These are phyloP conservation scores for Stichopus chloronotus DNA, from an alignment of 35 echinoderm and acorn worm species.

Conservation along the genomic window DNA sequence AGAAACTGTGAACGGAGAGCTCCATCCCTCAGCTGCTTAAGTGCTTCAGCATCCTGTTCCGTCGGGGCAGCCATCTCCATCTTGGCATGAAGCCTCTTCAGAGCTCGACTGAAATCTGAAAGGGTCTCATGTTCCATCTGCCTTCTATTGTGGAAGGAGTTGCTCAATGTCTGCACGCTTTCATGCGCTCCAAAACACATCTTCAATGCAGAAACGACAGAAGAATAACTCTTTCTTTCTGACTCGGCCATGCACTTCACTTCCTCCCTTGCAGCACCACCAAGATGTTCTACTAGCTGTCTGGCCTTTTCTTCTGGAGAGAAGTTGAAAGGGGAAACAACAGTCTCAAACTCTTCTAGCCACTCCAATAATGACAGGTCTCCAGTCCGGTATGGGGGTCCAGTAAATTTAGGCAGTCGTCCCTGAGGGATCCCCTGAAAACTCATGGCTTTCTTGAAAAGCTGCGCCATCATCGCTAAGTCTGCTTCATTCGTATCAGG, in stretches of 20 bases:
- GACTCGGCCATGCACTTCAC: slow-evolving; percentile 2
- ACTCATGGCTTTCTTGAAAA: neutral
- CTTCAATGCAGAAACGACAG: neutral
- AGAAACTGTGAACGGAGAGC: slow-evolving; percentile 41
- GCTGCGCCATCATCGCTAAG: neutral
- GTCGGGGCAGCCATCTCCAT: slow-evolving; percentile 31
- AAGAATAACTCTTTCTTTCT: neutral
- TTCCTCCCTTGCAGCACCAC: slow-evolving; percentile 59
- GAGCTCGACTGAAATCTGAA: slow-evolving; percentile 26
- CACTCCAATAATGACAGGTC: slow-evolving; percentile 41
- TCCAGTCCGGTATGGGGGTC: neutral
- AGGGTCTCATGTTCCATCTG: slow-evolving; percentile 24
- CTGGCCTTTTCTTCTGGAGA: slow-evolving; percentile 7
- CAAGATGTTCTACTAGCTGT: slow-evolving; percentile 32
- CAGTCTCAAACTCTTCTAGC: slow-evolving; percentile 53
- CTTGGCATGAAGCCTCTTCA: slow-evolving; percentile 7
- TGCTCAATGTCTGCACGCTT: neutral
- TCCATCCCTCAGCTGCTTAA: slow-evolving; percentile 32
- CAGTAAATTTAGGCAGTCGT: neutral
- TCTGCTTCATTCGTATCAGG: neutral
- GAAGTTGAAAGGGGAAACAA: slow-evolving; percentile 12
- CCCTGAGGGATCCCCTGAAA: neutral
- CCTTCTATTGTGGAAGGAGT: neutral
- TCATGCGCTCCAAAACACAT: slow-evolving; percentile 13
- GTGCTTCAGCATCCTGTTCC: slow-evolving; percentile 29